Base-by-base conservation (phyloP, 2,113 vertebrate species). In the Amblyopsis rosae region DNA sequence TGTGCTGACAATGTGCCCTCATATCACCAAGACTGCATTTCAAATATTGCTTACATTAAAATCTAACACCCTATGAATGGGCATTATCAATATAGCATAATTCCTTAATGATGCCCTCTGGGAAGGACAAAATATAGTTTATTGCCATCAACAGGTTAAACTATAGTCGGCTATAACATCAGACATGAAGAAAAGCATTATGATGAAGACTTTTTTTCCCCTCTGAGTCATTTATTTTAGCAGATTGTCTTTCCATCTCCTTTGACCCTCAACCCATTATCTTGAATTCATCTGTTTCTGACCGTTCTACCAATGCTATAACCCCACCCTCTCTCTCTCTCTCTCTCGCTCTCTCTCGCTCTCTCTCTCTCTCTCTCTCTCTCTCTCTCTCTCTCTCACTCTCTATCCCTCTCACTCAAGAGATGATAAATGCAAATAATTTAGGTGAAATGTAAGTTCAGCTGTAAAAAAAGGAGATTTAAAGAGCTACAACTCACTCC, bases 361-460 rank as follows among this genome's bases (percentile, higher is more conserved):
- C 19, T 75, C 67, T 76, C 77, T 76, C 69, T 67, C 55, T 35
- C 45, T 53, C 54, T 59, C 53, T 48, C n/a, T 60, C 15, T 60
- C 15, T 57, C 56, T 45, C 51, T 70, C 11, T 16, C 35, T 76
- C 79, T 69, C 82, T 61, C 77, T 77, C 69, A 1, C 26, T 26
- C 26, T 26, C 26, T 26, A 26, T 26, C 26, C 26, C 2, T 26
- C 26, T 26, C 26, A 86, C 86, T 89, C 89, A 92, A 16, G 9
- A 2, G 47, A 15, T 7, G 19, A 15, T 13, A 33, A 7, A 4
- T 16, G 12, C n/a, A 46, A 61, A 55, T 55, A n/a, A 1, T 55
- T 6, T 3, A 6, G 54, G 54, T 57, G 2, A 57, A 54, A 16
- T 13, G 1, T 15, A 11, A 15, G 49, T 51, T 13, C 13, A 54